Evolutionary conservation across 2,888 invertebrate genomes (phyloP).

Genomic region (Hyalella azteca): DNA sequence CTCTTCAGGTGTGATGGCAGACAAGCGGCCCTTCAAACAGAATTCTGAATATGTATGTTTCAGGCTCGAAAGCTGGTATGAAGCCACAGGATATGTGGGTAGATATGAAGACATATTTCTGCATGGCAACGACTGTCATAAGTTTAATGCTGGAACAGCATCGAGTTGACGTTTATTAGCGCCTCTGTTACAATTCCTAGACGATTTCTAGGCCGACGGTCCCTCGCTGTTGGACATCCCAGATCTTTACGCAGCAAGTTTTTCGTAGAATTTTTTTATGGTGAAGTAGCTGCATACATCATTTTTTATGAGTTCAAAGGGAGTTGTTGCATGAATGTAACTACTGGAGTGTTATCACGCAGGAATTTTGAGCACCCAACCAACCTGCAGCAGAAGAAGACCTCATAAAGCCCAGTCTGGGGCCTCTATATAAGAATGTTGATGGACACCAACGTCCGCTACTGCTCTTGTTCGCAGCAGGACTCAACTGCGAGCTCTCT

Average conservation of each 20-base stretch:
- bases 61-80: background rate
- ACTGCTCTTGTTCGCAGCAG: no score
- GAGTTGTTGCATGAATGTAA: slow-evolving; percentile 17
- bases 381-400: background rate
- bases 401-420: background rate
- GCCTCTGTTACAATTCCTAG: background rate
- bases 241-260: slow-evolving; percentile 27
- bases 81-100: background rate
- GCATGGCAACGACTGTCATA: background rate
- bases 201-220: background rate
- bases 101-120: slow-evolving; percentile 5
- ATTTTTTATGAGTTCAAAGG: slow-evolving; percentile 8
- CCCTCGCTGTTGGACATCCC: background rate
- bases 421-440: background rate
- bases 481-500: no score
- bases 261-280: slow-evolving; percentile 11
- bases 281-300: slow-evolving; percentile 29
- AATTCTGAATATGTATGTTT: background rate
- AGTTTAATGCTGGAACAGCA: background rate
- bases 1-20: background rate
- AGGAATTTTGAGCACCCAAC: slow-evolving; percentile 16
- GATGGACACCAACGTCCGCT: no score
- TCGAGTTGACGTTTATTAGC: background rate
- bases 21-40: background rate
- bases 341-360: slow-evolving; percentile 16